phyloP scores from a whole-genome alignment of 2,797 vertebrate genomes.

The Fistularia commersonii region DNA sequence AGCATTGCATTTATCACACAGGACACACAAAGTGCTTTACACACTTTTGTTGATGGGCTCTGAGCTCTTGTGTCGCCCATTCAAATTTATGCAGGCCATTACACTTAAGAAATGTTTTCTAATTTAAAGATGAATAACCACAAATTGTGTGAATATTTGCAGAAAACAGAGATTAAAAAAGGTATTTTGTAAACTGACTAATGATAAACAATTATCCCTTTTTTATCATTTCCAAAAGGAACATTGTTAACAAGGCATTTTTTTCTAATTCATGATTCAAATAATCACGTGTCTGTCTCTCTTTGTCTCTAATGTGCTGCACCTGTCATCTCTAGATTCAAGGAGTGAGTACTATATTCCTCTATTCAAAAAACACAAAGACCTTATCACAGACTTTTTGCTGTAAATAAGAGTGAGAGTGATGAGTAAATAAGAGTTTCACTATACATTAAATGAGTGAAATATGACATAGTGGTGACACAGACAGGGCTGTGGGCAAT shows the following conservation, averaged over 20 bases:
- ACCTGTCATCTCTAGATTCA: conserved; percentile 84
- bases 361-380: conserved; percentile 16
- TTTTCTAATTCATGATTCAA: conserved; percentile 43
- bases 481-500: conserved; percentile 36
- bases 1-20: no score
- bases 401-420: no score
- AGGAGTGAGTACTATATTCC: conserved; percentile 90
- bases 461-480: conserved; percentile 17
- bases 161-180: no score
- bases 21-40: no score
- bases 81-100: no score
- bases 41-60: no score
- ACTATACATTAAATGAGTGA: conserved; percentile 20
- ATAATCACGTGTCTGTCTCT: conserved; percentile 38
- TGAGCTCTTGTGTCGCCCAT: no score
- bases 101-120: conserved; percentile 7
- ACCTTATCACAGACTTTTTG: not conserved
- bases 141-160: conserved; percentile 1
- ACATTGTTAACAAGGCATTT: conserved; percentile 35
- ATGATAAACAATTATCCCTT: conserved; percentile 17
- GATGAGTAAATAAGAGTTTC: conserved; percentile 37
- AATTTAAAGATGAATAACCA: conserved; percentile 36
- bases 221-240: conserved; percentile 53
- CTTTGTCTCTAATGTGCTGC: conserved; percentile 15
- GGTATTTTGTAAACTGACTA: no score